Evolutionary conservation across 1,140 invertebrate genomes (phyloP), one percentile per base, ranked within the genome.

Genomic region (Drosophila rufa): DNA sequence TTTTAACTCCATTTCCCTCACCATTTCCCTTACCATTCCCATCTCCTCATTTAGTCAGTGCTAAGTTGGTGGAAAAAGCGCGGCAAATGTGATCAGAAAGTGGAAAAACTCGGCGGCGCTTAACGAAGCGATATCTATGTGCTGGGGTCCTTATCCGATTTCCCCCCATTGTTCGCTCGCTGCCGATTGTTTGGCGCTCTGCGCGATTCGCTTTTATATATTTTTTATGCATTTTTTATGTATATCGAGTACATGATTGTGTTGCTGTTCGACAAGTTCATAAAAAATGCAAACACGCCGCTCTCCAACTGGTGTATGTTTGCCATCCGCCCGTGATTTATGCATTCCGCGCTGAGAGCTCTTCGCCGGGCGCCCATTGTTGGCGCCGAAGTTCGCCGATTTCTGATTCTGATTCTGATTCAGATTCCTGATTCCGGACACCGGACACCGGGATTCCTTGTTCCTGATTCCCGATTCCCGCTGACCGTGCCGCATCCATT

Each of bases 171-270:
- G 82, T 81, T 75, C 36, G 51, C 22, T 22, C 14, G 53, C 33
- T 42, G 53, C 45, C 65, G 65, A 43, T 79, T 66, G 65, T 77
- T 73, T 74, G 46, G 57, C 64, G 57, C 30, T 71, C 30, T 71
- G 69, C 53, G 67, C 66, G 67, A 58, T 50, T 71, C 38, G 12
- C 30, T 66, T 19, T 36, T 36, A 36, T 36, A n/a, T 14, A 45
- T 38, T 81, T 79, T 87, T 89, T 89, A 89, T 87, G 80, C 80
- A 78, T 78, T 89, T 87, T 87, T 87, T 89, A 89, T 87, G 84
- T 78, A 87, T 86, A 87, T 86, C 70, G 80, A 80, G 75, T 79
- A 86, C 75, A 86, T 82, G 76, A 77, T 74, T 77, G 75, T 82
- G 84, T 80, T 53, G 80, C 53, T 87, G 83, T 87, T 78, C 84